Percentiles rank a stretch among this genome's conserved stretches.
phyloP scores from a whole-genome alignment of 1,140 invertebrate species.

The Doryteuthis pealeii region DNA sequence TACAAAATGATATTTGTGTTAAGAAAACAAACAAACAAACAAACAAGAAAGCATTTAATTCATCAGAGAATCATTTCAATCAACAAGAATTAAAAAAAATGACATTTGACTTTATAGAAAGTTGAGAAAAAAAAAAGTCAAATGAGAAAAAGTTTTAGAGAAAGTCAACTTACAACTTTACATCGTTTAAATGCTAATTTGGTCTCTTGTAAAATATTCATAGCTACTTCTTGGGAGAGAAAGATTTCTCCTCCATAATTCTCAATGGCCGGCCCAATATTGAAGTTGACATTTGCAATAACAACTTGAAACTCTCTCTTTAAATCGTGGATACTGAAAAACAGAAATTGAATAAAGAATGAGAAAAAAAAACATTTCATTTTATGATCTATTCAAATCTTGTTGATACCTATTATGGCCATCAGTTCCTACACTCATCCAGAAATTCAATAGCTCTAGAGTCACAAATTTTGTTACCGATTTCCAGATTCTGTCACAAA shows the following conservation, averaged over 20 bases:
- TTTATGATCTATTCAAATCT: too few relatives aligned
- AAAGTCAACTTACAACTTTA: constrained; percentile 67
- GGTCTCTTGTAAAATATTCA: constrained; percentile 87
- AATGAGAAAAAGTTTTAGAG: neutral
- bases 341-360: constrained; percentile 21
- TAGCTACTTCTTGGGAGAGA: constrained; percentile 93
- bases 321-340: constrained; percentile 82
- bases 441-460: too few relatives aligned
- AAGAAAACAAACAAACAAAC: too few relatives aligned
- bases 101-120: too few relatives aligned
- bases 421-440: too few relatives aligned
- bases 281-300: constrained; percentile 79
- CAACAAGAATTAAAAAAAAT: too few relatives aligned
- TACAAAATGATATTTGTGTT: too few relatives aligned
- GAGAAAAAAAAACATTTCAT: constrained; percentile 6
- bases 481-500: too few relatives aligned
- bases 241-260: constrained; percentile 97
- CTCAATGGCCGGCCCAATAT: constrained; percentile 82
- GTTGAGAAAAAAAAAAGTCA: neutral
- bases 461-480: too few relatives aligned
- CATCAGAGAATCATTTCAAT: too few relatives aligned
- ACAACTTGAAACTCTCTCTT: constrained; percentile 90
- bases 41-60: too few relatives aligned
- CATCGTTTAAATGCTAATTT: constrained; percentile 89
- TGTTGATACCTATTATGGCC: too few relatives aligned